Conservation (phyloP, 2,888 invertebrate genomes). For the Junonia oenone region DNA sequence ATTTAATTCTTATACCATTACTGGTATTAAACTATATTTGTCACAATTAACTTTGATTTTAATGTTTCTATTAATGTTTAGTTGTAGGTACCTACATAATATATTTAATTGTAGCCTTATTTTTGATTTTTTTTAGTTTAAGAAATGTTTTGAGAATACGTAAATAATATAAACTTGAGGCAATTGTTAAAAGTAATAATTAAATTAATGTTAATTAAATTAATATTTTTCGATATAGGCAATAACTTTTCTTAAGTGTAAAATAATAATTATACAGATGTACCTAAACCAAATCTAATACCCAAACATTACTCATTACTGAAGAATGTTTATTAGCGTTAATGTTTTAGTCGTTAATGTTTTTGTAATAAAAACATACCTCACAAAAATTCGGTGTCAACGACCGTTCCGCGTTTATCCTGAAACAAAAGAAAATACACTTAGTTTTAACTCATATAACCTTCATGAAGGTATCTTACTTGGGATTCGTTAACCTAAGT, state of each 20-base stretch:
- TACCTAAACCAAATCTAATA: background rate
- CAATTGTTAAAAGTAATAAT: no score
- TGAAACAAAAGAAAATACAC: conserved; percentile 46
- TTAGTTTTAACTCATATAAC: conserved; percentile 38
- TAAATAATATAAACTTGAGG: no score
- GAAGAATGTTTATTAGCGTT: background rate
- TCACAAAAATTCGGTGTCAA: conserved; percentile 7
- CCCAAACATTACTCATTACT: background rate
- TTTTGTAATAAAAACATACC: background rate
- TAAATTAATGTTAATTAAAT: no score
- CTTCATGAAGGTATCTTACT: conserved; percentile 42
- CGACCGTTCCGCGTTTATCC: conserved; percentile 36
- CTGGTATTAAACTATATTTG: background rate
- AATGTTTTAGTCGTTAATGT: background rate
- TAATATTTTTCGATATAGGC: no score
- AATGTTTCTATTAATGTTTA: background rate
- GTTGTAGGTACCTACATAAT: no score
- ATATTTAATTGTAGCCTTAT: no score
- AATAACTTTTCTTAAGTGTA: no score
- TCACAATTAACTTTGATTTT: background rate
- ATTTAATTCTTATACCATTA: background rate
- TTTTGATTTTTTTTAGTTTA: no score
- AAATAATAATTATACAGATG: no score
- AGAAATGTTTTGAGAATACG: no score
- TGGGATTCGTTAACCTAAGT: background rate